phyloP scores from a whole-genome alignment of 1,140 invertebrate species.

The Aphelinus atriplicis region DNA sequence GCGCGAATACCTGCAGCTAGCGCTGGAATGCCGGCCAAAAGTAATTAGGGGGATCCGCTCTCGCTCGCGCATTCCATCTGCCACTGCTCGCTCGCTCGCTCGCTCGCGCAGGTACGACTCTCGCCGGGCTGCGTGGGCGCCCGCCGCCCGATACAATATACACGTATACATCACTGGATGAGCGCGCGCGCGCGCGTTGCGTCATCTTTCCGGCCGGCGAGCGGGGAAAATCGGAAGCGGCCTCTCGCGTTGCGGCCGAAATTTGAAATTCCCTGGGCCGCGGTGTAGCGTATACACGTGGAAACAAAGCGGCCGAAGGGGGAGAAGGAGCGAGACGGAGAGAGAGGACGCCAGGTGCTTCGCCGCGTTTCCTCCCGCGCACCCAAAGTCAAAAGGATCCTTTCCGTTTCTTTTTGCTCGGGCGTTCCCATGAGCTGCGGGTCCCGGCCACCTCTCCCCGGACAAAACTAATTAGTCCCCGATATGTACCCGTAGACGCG shows the following conservation, averaged over 20 bases:
- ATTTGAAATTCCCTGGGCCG: too few relatives aligned
- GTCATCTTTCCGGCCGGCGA: neutral
- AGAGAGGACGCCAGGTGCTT: neutral
- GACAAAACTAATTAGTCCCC: constrained; percentile 28
- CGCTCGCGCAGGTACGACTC: constrained; percentile 40
- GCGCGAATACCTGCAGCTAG: constrained; percentile 35
- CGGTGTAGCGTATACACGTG: too few relatives aligned
- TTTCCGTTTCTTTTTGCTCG: neutral
- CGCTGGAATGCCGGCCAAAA: constrained; percentile 51
- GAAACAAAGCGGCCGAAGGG: too few relatives aligned
- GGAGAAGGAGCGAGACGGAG: neutral
- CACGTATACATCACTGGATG: neutral
- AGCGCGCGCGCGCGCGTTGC: neutral
- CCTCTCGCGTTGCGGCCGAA: too few relatives aligned
- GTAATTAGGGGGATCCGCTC: constrained; percentile 54
- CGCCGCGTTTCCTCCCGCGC: neutral
- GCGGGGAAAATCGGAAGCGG: neutral
- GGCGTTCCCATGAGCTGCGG: constrained; percentile 1
- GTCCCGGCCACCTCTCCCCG: neutral
- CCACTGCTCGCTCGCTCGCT: neutral
- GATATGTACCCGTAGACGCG: neutral
- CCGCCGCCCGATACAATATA: neutral
- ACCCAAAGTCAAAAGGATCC: too few relatives aligned
- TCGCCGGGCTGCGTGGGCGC: neutral
- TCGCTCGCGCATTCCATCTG: too few relatives aligned